phyloP scores from a whole-genome alignment of 2,113 vertebrate genomes.

The Anguilla japonica region DNA sequence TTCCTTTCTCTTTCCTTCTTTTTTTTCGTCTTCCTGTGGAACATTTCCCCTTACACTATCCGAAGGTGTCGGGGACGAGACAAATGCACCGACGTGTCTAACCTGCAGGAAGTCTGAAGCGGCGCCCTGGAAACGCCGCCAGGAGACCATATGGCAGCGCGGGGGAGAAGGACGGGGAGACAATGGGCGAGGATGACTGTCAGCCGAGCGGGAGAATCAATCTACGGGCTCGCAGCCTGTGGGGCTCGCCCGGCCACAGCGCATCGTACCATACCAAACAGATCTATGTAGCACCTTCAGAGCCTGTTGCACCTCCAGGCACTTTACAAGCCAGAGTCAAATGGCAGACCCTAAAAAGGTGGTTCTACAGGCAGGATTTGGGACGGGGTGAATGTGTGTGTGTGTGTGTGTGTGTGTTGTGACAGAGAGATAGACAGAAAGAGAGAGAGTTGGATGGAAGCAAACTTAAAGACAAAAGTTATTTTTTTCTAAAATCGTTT shows the following conservation, averaged over 20 bases:
- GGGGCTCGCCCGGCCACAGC: background rate
- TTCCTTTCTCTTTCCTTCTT: too few relatives aligned
- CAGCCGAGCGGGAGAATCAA: background rate
- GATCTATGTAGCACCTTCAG: background rate
- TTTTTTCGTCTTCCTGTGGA: background rate
- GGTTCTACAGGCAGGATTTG: background rate
- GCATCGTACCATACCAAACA: background rate
- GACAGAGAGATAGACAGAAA: too few relatives aligned
- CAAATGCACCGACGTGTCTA: background rate
- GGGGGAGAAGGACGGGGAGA: background rate
- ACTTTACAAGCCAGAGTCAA: background rate
- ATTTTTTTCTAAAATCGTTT: too few relatives aligned
- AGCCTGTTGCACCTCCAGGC: background rate
- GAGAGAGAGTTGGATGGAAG: too few relatives aligned
- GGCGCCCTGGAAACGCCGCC: background rate
- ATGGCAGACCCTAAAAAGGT: background rate
- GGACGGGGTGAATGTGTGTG: too few relatives aligned
- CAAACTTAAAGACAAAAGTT: too few relatives aligned
- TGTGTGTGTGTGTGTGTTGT: too few relatives aligned
- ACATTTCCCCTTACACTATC: background rate
- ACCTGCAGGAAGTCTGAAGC: background rate
- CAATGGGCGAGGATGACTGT: background rate
- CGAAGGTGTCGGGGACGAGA: background rate
- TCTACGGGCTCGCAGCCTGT: background rate
- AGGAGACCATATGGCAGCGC: background rate